A percentile compares a stretch with the other conserved stretches of the same genome.
phyloP scores from a whole-genome alignment of 2,797 vertebrate species.

The Nasua narica region DNA sequence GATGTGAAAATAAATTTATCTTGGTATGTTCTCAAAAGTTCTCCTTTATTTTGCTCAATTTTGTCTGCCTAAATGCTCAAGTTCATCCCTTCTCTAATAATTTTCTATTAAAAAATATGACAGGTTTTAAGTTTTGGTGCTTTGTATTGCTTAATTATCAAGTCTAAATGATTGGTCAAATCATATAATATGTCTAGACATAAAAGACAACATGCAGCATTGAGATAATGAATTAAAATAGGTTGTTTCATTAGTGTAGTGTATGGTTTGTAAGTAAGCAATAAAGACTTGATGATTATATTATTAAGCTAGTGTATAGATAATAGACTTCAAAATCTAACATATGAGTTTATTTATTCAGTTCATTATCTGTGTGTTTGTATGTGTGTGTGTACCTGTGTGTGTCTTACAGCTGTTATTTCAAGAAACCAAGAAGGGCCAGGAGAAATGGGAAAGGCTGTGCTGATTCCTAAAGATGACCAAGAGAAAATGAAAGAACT shows the following conservation, averaged over 20 bases:
- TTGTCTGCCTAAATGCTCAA: background rate
- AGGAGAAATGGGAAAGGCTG: conserved; percentile 97
- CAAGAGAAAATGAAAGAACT: conserved; percentile 99
- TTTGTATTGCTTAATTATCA: background rate
- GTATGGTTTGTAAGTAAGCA: background rate
- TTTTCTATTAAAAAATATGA: background rate
- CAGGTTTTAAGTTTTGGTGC: background rate
- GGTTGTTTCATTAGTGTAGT: background rate
- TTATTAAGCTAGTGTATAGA: background rate
- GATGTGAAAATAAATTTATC: background rate
- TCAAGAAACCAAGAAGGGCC: conserved; percentile 96
- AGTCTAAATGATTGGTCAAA: background rate
- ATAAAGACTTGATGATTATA: background rate
- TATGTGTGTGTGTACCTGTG: conserved; percentile 29
- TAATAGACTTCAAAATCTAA: background rate
- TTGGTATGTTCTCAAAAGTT: background rate
- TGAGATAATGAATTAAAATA: conserved; percentile 16
- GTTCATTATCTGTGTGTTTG: conserved; percentile 28
- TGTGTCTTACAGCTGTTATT: conserved; percentile 91
- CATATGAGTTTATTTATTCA: background rate
- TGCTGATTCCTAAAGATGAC: conserved; percentile 93
- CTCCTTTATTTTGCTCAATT: background rate
- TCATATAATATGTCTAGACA: background rate
- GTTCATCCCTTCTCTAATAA: background rate
- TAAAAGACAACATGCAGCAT: background rate